Base-by-base conservation (phyloP, 2,113 vertebrate genomes). In the Platanista minor region DNA sequence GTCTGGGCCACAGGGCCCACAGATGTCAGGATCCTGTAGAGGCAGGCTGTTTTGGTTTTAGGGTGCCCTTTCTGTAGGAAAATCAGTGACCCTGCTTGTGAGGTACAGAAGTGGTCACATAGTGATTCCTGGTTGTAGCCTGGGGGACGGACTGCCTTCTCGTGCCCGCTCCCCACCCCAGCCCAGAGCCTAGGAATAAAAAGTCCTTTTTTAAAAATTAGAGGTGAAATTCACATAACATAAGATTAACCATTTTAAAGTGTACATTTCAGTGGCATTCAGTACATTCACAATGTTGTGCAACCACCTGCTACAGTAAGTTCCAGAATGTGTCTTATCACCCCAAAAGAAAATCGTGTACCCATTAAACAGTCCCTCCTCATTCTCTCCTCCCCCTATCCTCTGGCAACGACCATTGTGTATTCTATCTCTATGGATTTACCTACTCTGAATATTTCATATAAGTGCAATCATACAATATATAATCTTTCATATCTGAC, bases 361-460 rank as follows among this genome's bases (percentile, higher is more conserved):
- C 57, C 66, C 39, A 87, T n/a, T 71, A 31, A 90, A 64, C 7
- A 41, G 46, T 21, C 13, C 61, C 15, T 92, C 31, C 5, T n/a
- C 5, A 10, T 46, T 66, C 25, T 29, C 9, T 13, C 54, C 4
- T 46, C 0, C 27, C 29, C 21, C 2, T 10, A 57, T 6, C 11
- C 31, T 31, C 61, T 66, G n/a, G 43, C 13, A 89, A 78, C 52
- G 25, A 52, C 29, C 59, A 39, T 8, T 39, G 46, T 94, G 41
- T 66, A 36, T 67, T 84, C n/a, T 54, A 2, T 85, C 52, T 82
- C 71, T 62, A 11, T 29, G 25, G 6, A 46, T 67, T 88, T 43
- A 88, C 41, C 61, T 90, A 31, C 41, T 95, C 62, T 62, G 39
- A 5, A 77, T 92, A 82, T 49, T 94, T 96, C 52, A 71, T 23